phyloP scores from a whole-genome alignment of 2,113 vertebrate species.

The Todiramphus saurophagus region DNA sequence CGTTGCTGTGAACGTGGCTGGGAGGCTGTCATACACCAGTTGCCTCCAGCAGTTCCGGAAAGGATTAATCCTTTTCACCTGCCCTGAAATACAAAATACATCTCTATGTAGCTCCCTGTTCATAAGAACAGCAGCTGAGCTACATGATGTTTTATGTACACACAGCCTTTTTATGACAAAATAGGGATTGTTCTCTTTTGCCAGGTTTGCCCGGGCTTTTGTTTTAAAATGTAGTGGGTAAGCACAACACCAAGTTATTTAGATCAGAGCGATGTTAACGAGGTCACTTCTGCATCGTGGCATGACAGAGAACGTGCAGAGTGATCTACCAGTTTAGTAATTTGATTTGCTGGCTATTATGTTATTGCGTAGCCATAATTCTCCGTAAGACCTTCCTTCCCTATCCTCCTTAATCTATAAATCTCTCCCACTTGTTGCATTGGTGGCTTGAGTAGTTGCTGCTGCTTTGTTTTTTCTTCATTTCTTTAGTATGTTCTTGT shows the following conservation, averaged over 20 bases:
- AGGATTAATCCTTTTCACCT: background rate
- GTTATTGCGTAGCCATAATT: background rate
- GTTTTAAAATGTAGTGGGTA: background rate
- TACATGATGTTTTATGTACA: background rate
- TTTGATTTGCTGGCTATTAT: conserved; percentile 4
- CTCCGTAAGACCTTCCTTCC: background rate
- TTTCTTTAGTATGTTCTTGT: background rate
- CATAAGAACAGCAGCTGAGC: background rate
- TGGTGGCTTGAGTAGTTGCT: background rate
- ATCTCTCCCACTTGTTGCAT: background rate
- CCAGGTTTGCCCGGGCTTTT: background rate
- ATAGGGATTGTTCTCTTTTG: background rate
- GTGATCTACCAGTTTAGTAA: background rate
- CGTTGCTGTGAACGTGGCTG: fast-evolving
- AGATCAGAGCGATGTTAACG: background rate
- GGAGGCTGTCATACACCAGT: background rate
- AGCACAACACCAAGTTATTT: background rate
- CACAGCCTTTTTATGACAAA: background rate
- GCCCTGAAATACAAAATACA: background rate
- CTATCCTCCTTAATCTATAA: background rate
- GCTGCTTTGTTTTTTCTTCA: background rate
- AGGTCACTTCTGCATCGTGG: background rate
- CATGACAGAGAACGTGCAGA: background rate
- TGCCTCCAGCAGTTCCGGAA: background rate
- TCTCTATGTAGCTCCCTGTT: background rate